Evolutionary conservation across 1,140 invertebrate species (phyloP), one percentile per base, ranked within the genome.

Genomic region (Gyrodactylus bullatarudis): DNA sequence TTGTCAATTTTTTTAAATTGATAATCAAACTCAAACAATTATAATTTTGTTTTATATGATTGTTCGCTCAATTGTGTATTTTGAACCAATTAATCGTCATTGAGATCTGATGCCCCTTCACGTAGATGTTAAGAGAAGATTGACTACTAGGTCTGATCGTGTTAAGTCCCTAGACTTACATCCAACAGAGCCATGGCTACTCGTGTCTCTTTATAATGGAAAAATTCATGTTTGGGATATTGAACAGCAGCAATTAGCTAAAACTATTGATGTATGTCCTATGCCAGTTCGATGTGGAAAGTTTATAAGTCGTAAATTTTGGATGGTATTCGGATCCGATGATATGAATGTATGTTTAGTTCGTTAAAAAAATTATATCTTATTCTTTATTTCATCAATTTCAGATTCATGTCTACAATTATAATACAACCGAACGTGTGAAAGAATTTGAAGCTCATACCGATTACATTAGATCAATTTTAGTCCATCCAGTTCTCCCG

Each of bases 161-260:
- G 93, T 99, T 2, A 99, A 99, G 83, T 90, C 88, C 79, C 89
- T 94, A 0, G 95, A 99, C 81, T 84, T 98, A 74, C 94, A 99
- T 82, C 92, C 93, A 16, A 85, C 87, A 21, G 94, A 98, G 78
- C 91, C 91, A 77, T 99, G 94, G 94, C 90, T 98, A 85, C 84
- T 98, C 26, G 92, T 89, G 75, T 91, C 91, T 24, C 83, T 99
- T 1, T 99, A 99, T 83, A 95, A 91, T 83, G 95, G 95, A 75
- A 90, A 96, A 82, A 91, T 97, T 75, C 93, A 98, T 82, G 89
- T 99, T 78, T 99, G 94, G 92, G 97, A 98, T 80, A 87, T 91
- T 84, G 93, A 98, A 79, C 88, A 86, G 71, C 91, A 85, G 80
- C 86, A 86, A 77, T 80, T 91, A 23, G 88, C 94, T 27, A 96